A percentile compares a stretch with the other conserved stretches of the same genome.
Evolutionary conservation across 2,888 invertebrate species (phyloP).

Genomic region (Sesia bembeciformis): DNA sequence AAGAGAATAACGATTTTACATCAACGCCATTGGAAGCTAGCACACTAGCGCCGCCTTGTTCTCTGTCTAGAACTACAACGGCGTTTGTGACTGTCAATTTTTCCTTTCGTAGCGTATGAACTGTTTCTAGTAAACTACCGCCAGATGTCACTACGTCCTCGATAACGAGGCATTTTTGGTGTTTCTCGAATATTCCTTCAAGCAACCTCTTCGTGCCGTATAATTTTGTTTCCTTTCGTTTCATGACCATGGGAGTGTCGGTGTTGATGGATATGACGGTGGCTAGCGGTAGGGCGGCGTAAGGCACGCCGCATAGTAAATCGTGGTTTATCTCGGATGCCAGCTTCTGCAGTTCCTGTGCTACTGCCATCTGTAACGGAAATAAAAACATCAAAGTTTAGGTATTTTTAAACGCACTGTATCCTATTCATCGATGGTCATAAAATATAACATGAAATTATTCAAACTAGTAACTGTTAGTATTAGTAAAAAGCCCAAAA

Average conservation of each 20-base stretch:
- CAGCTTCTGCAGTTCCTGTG: slow-evolving; percentile 37
- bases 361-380: slow-evolving; percentile 42
- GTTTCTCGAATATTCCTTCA: slow-evolving; percentile 83
- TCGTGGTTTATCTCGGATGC: slow-evolving; percentile 61
- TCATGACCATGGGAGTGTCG: slow-evolving; percentile 88
- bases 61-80: slow-evolving; percentile 91
- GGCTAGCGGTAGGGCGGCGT: slow-evolving; percentile 95
- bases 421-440: too few species aligned
- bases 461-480: too few species aligned
- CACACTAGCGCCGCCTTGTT: slow-evolving; percentile 90
- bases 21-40: slow-evolving; percentile 80
- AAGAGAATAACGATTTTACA: slow-evolving; percentile 79
- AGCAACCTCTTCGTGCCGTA: slow-evolving; percentile 96
- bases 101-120: slow-evolving; percentile 77
- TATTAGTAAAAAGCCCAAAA: too few species aligned
- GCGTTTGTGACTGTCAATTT: slow-evolving; percentile 83
- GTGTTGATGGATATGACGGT: slow-evolving; percentile 85
- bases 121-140: slow-evolving; percentile 93
- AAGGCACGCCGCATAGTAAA: slow-evolving; percentile 96
- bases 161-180: slow-evolving; percentile 87
- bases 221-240: slow-evolving; percentile 93
- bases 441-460: too few species aligned
- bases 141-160: slow-evolving; percentile 97
- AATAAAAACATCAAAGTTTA: neutral
- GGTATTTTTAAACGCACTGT: neutral